Base-by-base conservation (phyloP, 2,113 vertebrate genomes). In the Strix uralensis region DNA sequence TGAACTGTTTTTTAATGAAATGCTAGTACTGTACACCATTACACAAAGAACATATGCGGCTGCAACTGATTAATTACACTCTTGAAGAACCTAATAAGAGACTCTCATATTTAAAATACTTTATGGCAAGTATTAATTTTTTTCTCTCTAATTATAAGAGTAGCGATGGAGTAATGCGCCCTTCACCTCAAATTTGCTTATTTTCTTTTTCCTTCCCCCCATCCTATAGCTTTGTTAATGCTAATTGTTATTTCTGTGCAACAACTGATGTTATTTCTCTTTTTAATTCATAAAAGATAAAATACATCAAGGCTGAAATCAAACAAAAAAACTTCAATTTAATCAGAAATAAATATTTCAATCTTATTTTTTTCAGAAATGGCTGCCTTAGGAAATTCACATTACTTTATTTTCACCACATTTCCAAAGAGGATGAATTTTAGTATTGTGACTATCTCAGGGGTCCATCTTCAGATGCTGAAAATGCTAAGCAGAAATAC, bases 51-150 rank as follows among this genome's bases (percentile, higher is more conserved):
- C 55, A 63, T 72, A 83, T 32, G 65, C 46, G 86, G 84, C 70
- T 86, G 71, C 88, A 96, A 96, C 69, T 97, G 92, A 98, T 97
- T 98, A 98, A 98, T 97, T 98, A 96, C 72, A 96, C 61, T 96
- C 90, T 72, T 29, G 16, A 97, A 96, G 66, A 96, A 97, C 73
- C 73, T 96, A 97, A 94, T 96, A 98, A 95, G 54, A 93, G 85
- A 85, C 44, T 92, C 66, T 73, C 58, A 58, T 91, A 93, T 95
- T 98, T 97, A 96, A 92, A 97, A 98, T 91, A 94, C 55, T 93
- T 85, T 94, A 95, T 83, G 75, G 71, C 23, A 97, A 87, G 90
- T 96, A 88, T 96, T 96, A 91, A 83, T 92, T 98, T 96, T 96
- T 96, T 94, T 94, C 67, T 47, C 92, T 83, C 61, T 96, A 97